A percentile compares a stretch with the other conserved stretches of the same genome.
Conservation (phyloP, 1,140 invertebrate genomes). For the Zaprionus kolodkinae region DNA sequence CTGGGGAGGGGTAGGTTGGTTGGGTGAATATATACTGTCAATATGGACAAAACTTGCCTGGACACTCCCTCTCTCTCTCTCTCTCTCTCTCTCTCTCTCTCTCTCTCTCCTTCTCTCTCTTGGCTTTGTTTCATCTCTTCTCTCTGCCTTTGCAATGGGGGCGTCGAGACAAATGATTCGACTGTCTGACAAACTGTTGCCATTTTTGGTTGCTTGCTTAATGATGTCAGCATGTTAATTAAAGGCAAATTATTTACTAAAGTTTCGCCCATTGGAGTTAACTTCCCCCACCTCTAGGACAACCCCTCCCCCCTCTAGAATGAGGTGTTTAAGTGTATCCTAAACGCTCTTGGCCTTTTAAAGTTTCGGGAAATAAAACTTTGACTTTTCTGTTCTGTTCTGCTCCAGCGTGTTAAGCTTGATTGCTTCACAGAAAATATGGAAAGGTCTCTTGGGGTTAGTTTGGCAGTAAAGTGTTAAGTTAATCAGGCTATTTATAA, state of each 20-base stretch:
- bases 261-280: constrained; percentile 19
- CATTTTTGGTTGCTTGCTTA: constrained; percentile 61
- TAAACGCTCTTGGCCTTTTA: constrained; percentile 38
- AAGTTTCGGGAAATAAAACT: constrained; percentile 29
- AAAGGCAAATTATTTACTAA: constrained; percentile 79
- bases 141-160: constrained; percentile 8
- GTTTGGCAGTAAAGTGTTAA: neutral
- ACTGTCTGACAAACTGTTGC: constrained; percentile 71
- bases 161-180: constrained; percentile 65
- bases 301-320: too few relatives aligned
- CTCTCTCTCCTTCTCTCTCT: neutral
- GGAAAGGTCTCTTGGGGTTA: neutral
- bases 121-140: neutral
- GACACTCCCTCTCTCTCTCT: too few relatives aligned
- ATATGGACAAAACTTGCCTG: constrained; percentile 35
- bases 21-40: constrained; percentile 55
- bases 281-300: neutral
- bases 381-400: constrained; percentile 8
- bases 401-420: too few relatives aligned
- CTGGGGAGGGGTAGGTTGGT: neutral
- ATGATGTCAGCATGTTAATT: constrained; percentile 80
- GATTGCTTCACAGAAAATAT: neutral
- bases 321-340: constrained; percentile 34
- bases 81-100: too few relatives aligned
- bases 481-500: neutral